Base-by-base conservation (phyloP, 1,140 invertebrate species). In the Conopomorpha cramerella region DNA sequence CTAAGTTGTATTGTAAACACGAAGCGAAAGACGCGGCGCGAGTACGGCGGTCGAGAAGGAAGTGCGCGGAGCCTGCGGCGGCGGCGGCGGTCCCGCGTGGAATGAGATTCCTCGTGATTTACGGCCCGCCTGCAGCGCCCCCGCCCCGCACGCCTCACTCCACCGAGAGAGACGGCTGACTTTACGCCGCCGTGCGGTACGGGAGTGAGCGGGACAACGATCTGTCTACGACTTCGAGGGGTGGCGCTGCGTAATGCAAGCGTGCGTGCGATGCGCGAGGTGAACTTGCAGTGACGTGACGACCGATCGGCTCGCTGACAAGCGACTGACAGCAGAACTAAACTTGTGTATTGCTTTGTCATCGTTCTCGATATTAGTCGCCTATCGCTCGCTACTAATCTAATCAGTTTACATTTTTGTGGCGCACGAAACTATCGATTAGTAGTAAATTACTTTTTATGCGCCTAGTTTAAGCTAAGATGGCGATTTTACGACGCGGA, bases 21-120 rank as follows among this genome's bases (percentile, higher is more conserved):
- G 66, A 63, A 57, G 56, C 64, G 66, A 60, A 71, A 72, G 70
- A 74, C 65, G 59, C 63, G 61, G 51, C 67, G 53, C 53, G 48
- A 52, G 40, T 53, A 48, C 67, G 60, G 55, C 65, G 56, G 60
- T 57, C 64, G 58, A 40, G 39, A 55, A 56, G 60, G 65, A 70
- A 72, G 58, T 72, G 66, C 56, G 60, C 61, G 59, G 51, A 51
- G 64, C 65, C 66, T 66, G 66, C 71, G 55, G 65, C 63, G 55
- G 52, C 60, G 51, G 63, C 73, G 62, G 64, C 61, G 58, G 62
- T 66, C 68, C 66, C 72, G 72, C 71, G 66, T 70, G 70, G 70
- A 74, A 73, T 76, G 72, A 74, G 67, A 67, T 49, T 49, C 59
- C 61, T 63, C 67, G 67, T 72, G 71, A 76, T 76, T 77, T 76